phyloP scores from a whole-genome alignment of 2,888 invertebrate genomes.

The Siphlonurus alternatus region DNA sequence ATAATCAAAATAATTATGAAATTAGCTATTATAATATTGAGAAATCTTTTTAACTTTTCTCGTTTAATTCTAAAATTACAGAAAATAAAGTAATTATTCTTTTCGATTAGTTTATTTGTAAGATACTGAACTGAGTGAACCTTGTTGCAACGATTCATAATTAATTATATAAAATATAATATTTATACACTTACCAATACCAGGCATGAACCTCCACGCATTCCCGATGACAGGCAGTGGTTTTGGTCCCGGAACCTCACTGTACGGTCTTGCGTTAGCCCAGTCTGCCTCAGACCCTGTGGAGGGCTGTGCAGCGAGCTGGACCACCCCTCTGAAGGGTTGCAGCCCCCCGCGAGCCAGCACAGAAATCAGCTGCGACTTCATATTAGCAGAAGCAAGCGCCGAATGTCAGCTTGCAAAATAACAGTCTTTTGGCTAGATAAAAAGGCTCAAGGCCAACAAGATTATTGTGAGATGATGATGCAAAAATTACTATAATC shows the following conservation, averaged over 20 bases:
- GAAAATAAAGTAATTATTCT: not conserved
- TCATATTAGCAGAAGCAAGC: too few relatives aligned
- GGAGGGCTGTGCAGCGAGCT: not conserved
- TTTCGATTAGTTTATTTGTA: not conserved
- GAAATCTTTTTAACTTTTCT: too few relatives aligned
- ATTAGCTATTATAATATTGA: too few relatives aligned
- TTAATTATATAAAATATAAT: not conserved
- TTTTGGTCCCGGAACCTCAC: conserved; percentile 4
- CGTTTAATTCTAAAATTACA: too few relatives aligned
- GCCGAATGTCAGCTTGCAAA: too few relatives aligned
- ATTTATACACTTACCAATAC: not conserved
- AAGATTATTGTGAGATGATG: too few relatives aligned
- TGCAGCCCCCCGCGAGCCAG: not conserved
- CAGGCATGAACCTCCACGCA: not conserved
- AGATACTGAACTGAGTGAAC: not conserved
- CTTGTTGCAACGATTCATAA: not conserved
- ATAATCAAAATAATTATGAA: too few relatives aligned
- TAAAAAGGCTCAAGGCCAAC: too few relatives aligned
- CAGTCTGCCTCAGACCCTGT: not conserved
- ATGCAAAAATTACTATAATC: too few relatives aligned
- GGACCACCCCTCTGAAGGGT: not conserved
- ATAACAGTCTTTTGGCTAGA: too few relatives aligned
- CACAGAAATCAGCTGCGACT: not conserved
- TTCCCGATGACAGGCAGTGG: conserved; percentile 1
- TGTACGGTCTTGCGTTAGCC: not conserved